phyloP scores from a whole-genome alignment of 2,113 vertebrate genomes.

The Gasterosteus aculeatus region DNA sequence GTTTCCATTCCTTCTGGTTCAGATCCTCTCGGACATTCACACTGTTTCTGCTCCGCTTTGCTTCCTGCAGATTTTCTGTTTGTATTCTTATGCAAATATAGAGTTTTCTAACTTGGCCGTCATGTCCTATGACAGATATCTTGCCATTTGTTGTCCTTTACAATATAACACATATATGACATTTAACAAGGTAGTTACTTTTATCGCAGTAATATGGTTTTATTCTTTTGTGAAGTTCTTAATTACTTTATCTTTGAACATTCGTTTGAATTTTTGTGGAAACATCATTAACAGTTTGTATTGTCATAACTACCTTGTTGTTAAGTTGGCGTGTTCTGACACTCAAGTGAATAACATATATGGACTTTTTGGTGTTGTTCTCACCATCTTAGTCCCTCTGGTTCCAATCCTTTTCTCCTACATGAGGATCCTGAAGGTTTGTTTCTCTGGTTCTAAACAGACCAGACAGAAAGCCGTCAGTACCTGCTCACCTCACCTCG shows the following conservation, averaged over 20 bases:
- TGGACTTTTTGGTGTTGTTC: neutral
- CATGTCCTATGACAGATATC: constrained; percentile 58
- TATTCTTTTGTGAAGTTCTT: constrained; percentile 7
- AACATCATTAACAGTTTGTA: constrained; percentile 24
- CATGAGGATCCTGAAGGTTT: neutral
- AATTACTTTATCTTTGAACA: neutral
- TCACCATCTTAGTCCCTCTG: constrained; percentile 4
- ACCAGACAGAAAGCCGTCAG: constrained; percentile 42
- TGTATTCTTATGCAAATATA: constrained; percentile 53
- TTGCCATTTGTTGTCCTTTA: constrained; percentile 48
- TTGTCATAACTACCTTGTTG: constrained; percentile 33
- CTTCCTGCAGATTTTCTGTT: constrained; percentile 69
- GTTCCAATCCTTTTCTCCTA: constrained; percentile 30
- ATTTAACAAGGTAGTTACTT: neutral
- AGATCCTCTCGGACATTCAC: constrained; percentile 23
- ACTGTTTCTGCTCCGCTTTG: constrained; percentile 30
- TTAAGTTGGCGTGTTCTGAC: constrained; percentile 31
- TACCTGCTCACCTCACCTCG: constrained; percentile 47
- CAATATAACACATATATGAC: constrained; percentile 12
- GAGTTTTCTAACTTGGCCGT: constrained; percentile 12
- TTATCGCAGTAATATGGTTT: constrained; percentile 49
- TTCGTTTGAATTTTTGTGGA: constrained; percentile 15
- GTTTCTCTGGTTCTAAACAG: constrained; percentile 14
- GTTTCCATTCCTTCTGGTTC: constrained; percentile 18
- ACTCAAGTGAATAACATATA: constrained; percentile 28